These are phyloP conservation scores for Diplosoma virens DNA, from an alignment of 23 tunicate species.

Conservation along the genomic window DNA sequence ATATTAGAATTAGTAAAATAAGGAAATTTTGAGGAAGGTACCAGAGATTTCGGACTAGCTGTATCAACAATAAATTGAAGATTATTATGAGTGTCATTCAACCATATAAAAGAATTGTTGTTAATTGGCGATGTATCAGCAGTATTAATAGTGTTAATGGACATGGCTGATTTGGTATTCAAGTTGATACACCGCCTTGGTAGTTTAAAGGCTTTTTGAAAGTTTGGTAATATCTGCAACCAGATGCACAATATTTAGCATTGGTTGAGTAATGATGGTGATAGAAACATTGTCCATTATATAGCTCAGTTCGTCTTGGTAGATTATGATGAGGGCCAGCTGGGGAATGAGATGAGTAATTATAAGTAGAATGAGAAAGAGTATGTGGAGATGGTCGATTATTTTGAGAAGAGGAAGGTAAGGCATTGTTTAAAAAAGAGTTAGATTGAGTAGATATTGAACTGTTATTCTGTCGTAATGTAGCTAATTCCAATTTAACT, in stretches of 20 bases:
- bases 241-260: conserved; percentile 3
- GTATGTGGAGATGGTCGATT: not conserved
- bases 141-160: not conserved
- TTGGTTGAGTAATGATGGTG: not conserved
- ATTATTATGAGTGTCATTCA: not conserved
- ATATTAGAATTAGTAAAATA: not conserved
- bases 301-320: not conserved
- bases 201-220: conserved; percentile 7
- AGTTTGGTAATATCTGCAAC: not conserved
- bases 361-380: too few relatives aligned
- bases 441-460: not conserved
- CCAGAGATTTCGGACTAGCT: conserved; percentile 5
- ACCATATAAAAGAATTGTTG: not conserved
- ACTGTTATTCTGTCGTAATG: not conserved
- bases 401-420: not conserved
- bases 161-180: not conserved
- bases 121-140: conserved; percentile 5
- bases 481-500: not conserved
- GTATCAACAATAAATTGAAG: conserved; percentile 10
- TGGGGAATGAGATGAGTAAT: not conserved
- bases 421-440: not conserved
- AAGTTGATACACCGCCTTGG: not conserved
- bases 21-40: not conserved
- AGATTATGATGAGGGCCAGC: not conserved
- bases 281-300: conserved; percentile 1